Evolutionary conservation across 2,888 invertebrate genomes (phyloP).

Genomic region (Chorisops tibialis): DNA sequence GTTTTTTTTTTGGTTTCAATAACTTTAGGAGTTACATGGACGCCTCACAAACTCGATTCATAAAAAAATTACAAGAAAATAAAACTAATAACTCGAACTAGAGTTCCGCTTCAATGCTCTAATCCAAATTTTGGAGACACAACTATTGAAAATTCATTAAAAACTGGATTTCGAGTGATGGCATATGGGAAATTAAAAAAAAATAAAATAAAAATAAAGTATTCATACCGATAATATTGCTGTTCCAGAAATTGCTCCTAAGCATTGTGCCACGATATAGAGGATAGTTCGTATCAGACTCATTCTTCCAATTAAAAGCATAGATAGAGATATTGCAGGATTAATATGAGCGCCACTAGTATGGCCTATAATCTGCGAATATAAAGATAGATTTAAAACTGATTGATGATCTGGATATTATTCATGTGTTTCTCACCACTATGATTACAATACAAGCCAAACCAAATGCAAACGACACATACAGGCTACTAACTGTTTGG

Average conservation of each 20-base stretch:
- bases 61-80: too few species aligned
- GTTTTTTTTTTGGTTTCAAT: too few species aligned
- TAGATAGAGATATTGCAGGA: constrained; percentile 83
- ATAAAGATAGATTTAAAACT: not conserved
- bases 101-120: too few species aligned
- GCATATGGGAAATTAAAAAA: too few species aligned
- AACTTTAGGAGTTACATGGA: too few species aligned
- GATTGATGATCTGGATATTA: too few species aligned
- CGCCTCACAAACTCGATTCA: too few species aligned
- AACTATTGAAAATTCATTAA: too few species aligned
- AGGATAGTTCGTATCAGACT: constrained; percentile 69
- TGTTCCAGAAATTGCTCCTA: constrained; percentile 78
- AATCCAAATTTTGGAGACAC: too few species aligned
- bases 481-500: not conserved
- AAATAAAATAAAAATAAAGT: constrained; percentile 8
- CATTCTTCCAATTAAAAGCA: constrained; percentile 76
- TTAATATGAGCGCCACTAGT: constrained; percentile 90
- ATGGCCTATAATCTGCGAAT: constrained; percentile 60
- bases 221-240: constrained; percentile 63
- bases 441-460: not conserved
- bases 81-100: too few species aligned
- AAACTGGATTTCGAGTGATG: too few species aligned
- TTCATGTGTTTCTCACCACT: not conserved
- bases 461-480: not conserved
- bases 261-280: constrained; percentile 78